Conservation (phyloP, 2,113 vertebrate genomes). For the Coregonus clupeaformis region DNA sequence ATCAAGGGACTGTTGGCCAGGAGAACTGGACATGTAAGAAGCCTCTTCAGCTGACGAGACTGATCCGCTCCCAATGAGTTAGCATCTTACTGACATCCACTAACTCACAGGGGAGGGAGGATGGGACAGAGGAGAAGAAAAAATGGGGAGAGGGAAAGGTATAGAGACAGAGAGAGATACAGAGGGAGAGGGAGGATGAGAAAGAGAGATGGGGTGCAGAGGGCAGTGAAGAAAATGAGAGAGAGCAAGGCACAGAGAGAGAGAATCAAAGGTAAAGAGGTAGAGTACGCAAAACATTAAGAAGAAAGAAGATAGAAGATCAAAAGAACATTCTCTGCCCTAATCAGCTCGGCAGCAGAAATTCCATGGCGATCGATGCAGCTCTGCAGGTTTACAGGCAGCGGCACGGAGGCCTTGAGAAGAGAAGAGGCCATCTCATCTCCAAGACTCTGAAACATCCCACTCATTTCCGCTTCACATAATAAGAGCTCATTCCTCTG, state of each 20-base stretch:
- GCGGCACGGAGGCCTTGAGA: background rate
- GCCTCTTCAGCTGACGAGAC: conserved; percentile 19
- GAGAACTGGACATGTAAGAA: conserved; percentile 5
- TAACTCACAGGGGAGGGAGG: background rate
- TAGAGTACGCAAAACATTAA: conserved; percentile 1
- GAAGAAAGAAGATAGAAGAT: conserved; percentile 12
- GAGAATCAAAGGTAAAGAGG: background rate
- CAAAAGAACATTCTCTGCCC: conserved; percentile 16
- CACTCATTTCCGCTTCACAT: conserved; percentile 33
- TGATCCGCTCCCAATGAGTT: conserved; percentile 10
- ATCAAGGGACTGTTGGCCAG: conserved; percentile 18
- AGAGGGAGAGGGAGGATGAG: conserved; percentile 13
- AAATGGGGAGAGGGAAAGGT: background rate
- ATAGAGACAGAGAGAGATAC: background rate
- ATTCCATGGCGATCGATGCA: conserved; percentile 29
- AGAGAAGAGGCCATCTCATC: background rate
- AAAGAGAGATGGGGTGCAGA: conserved; percentile 6
- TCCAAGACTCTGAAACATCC: conserved; percentile 35
- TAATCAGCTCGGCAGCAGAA: conserved; percentile 28
- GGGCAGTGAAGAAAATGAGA: background rate
- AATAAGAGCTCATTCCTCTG: conserved; percentile 38
- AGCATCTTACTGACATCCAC: conserved; percentile 15
- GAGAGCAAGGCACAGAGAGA: background rate
- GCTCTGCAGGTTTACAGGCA: conserved; percentile 11
- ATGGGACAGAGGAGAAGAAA: background rate